phyloP scores from a whole-genome alignment of 2,113 vertebrate genomes.

The Panthera leo region DNA sequence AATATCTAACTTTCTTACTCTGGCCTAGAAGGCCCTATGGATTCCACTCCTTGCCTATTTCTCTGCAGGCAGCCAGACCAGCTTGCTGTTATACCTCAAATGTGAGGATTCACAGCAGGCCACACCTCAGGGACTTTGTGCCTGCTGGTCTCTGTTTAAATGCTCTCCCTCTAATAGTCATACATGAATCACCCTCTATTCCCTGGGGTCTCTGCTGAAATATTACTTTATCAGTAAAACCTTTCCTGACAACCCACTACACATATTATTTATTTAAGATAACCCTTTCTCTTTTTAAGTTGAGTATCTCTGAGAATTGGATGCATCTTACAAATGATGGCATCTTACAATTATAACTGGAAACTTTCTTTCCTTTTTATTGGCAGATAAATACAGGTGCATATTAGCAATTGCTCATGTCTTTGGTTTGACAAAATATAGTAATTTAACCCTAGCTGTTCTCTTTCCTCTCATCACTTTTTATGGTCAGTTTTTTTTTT shows the following conservation, averaged over 20 bases:
- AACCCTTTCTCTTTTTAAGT: background rate
- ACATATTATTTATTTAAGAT: slow-evolving; percentile 8
- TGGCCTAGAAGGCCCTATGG: background rate
- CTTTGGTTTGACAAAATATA: background rate
- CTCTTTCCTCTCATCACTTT: background rate
- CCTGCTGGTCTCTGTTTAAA: background rate
- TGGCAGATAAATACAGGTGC: background rate
- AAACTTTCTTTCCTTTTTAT: background rate
- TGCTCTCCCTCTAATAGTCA: background rate
- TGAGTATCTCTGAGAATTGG: background rate
- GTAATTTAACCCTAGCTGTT: background rate
- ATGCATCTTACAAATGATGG: background rate
- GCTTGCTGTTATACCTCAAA: background rate
- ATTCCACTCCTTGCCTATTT: background rate
- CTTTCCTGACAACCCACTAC: background rate
- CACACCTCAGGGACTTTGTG: background rate
- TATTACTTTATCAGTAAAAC: background rate
- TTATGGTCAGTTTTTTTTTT: background rate
- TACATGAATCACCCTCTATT: background rate
- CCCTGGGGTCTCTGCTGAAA: background rate
- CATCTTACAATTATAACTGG: background rate
- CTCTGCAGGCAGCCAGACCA: background rate
- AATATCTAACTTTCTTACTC: background rate
- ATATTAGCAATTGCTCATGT: background rate
- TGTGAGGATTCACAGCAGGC: background rate